phyloP scores from a whole-genome alignment of 2,888 invertebrate genomes.

The Chouioia cunea region DNA sequence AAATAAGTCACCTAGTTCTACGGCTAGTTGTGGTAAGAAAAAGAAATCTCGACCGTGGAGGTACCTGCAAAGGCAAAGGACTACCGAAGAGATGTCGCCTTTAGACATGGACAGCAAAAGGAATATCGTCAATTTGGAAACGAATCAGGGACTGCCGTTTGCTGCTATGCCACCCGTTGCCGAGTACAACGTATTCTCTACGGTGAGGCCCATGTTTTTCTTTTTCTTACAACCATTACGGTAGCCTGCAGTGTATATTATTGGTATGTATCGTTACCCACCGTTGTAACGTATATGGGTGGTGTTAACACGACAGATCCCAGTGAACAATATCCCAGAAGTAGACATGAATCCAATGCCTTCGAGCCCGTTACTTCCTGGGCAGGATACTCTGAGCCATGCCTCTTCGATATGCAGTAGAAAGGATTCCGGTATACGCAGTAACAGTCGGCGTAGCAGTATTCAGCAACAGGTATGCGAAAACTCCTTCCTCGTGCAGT shows the following conservation, averaged over 20 bases:
- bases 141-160: constrained; percentile 29
- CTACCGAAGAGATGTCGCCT: constrained; percentile 65
- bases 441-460: constrained; percentile 86
- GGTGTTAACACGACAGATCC: no score
- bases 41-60: constrained; percentile 61
- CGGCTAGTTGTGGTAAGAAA: constrained; percentile 66
- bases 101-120: constrained; percentile 56
- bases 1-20: constrained; percentile 78
- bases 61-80: constrained; percentile 64
- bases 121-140: constrained; percentile 43
- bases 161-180: constrained; percentile 1
- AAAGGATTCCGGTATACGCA: constrained; percentile 89
- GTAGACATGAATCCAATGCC: constrained; percentile 66
- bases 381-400: constrained; percentile 77
- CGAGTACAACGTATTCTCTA: constrained; percentile 36
- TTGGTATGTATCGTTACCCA: no score
- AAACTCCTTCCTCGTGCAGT: not conserved
- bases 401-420: constrained; percentile 85
- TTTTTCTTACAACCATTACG: no score
- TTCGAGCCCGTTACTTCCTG: constrained; percentile 63
- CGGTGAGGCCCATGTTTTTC: constrained; percentile 17
- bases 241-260: no score
- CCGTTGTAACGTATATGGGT: no score
- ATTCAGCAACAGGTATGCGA: constrained; percentile 83
- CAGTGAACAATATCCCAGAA: constrained; percentile 60